Conservation (phyloP, 2,888 invertebrate species). For the Dynastes tityus region DNA sequence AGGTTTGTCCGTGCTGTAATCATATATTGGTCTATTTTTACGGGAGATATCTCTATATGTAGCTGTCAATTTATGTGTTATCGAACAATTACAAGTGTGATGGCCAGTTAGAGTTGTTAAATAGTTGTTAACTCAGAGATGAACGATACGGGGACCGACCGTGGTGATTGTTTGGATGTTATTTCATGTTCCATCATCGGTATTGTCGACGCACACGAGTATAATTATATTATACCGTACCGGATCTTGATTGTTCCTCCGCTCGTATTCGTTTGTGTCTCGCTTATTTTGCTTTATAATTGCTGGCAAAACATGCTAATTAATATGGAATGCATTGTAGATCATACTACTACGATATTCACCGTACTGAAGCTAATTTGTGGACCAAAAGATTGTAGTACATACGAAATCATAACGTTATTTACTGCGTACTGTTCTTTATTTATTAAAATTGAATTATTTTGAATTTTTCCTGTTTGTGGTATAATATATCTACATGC, state of each 20-base stretch:
- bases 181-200: constrained; percentile 46
- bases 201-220: constrained; percentile 48
- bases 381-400: neutral
- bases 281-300: constrained; percentile 40
- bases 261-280: constrained; percentile 5
- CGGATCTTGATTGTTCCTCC: constrained; percentile 45
- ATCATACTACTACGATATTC: neutral
- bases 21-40: constrained; percentile 64
- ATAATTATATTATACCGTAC: constrained; percentile 48
- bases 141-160: constrained; percentile 58
- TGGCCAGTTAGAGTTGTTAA: constrained; percentile 69
- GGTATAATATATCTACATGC: too few species aligned
- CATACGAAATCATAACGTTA: too few species aligned
- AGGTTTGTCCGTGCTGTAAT: constrained; percentile 59
- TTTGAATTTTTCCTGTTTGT: too few species aligned
- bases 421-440: too few species aligned
- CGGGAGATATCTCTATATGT: constrained; percentile 66
- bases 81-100: constrained; percentile 69
- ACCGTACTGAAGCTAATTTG: neutral
- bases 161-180: constrained; percentile 48
- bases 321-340: constrained; percentile 29
- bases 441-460: too few species aligned
- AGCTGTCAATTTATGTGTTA: constrained; percentile 69
- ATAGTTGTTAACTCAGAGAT: constrained; percentile 65
- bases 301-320: constrained; percentile 44